Base-by-base conservation (phyloP, 1,140 invertebrate species). In the Drosophila parvula region DNA sequence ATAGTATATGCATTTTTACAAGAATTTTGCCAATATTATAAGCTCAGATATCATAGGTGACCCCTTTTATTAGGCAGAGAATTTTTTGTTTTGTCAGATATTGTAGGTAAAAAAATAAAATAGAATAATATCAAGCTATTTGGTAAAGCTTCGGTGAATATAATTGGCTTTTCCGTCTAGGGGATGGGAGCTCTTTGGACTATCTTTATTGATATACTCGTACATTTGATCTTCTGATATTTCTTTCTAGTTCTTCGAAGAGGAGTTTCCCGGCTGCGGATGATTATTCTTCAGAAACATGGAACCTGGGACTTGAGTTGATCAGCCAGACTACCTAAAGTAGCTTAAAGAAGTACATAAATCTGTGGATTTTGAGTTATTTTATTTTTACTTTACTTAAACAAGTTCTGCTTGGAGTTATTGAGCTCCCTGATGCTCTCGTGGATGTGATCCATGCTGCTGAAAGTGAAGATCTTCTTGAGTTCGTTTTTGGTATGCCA, bases 381-480 rank as follows among this genome's bases (percentile, higher is more conserved):
- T 22, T 22, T n/a, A n/a, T 3, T n/a, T 30, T 16, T 0, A 50
- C 41, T 22, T 68, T 74, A 75, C 40, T 92, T 93, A 83, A 95
- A 95, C 51, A 95, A 92, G 86, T 90, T 88, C 75, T 92, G 61
- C 80, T 93, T 93, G 88, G 97, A 98, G 93, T 95, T 96, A 79
- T 95, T 94, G 12, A 99, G 92, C 93, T 99, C 98, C 48, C 93
- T 82, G 74, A 99, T 95, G 92, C 96, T 98, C 89, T 98, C 97
- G 81, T 94, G 93, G 47, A 99, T 98, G 92, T 99, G 98, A 78
- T 95, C 94, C 12, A 98, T 71, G 48, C 97, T 95, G 84, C 97
- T 94, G 90, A 98, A 97, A 5, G 91, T 68, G 14, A 93, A 92
- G 28, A 85, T 90, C 90, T 98, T 98, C 41, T 91, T 82, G 1